Conservation (phyloP, 2,888 invertebrate species). For the Hydropsyche betteni region DNA sequence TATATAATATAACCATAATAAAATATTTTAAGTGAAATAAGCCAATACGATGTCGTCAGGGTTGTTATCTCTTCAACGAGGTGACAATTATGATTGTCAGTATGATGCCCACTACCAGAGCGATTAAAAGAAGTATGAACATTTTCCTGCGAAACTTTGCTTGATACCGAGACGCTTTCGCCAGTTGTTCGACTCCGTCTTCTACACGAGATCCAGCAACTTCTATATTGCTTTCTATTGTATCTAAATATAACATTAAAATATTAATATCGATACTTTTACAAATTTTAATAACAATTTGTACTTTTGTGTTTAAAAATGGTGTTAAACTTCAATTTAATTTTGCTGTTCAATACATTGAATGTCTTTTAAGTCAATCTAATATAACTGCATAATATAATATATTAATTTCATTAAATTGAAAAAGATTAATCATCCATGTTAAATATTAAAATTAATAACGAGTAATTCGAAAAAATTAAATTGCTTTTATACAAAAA, state of each 20-base stretch:
- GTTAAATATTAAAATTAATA: too few relatives aligned
- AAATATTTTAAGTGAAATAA: conserved; percentile 21
- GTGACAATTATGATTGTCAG: conserved; percentile 75
- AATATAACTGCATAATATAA: too few relatives aligned
- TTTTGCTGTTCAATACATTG: too few relatives aligned
- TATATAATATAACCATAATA: too few relatives aligned
- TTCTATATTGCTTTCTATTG: conserved; percentile 85
- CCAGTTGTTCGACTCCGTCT: conserved; percentile 78
- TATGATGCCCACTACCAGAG: conserved; percentile 71
- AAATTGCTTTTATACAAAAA: too few relatives aligned
- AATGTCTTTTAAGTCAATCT: too few relatives aligned
- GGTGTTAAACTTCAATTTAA: too few relatives aligned
- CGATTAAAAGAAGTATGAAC: conserved; percentile 74
- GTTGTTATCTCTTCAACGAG: conserved; percentile 64
- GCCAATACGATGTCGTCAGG: conserved; percentile 8
- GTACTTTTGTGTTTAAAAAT: too few relatives aligned
- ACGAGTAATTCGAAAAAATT: too few relatives aligned
- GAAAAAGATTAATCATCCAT: too few relatives aligned
- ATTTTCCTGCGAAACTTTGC: conserved; percentile 79
- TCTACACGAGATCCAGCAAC: conserved; percentile 79
- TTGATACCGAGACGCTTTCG: conserved; percentile 84
- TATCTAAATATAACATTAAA: conserved; percentile 67
- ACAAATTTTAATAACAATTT: too few relatives aligned
- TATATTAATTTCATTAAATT: too few relatives aligned
- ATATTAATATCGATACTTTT: neutral